Conservation (phyloP, 2,888 invertebrate species). For the Scaptomyza parva region DNA sequence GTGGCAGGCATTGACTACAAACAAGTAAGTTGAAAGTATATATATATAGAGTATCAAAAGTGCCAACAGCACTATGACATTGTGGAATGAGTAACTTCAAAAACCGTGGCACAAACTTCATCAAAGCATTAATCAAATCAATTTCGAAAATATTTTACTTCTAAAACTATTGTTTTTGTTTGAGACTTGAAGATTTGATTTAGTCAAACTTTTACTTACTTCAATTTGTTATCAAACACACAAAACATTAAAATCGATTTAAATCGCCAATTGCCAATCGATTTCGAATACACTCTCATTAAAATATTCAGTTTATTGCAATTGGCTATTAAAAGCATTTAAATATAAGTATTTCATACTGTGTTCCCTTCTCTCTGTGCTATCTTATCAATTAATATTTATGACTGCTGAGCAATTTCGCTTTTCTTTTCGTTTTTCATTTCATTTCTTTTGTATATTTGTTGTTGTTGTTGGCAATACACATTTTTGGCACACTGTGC, state of each 20-base stretch:
- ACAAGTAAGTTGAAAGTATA: slow-evolving; percentile 44
- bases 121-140: background rate
- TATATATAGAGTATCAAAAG: slow-evolving; percentile 47
- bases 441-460: no score
- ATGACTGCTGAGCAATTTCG: slow-evolving; percentile 2
- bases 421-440: background rate
- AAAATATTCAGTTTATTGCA: slow-evolving; percentile 6
- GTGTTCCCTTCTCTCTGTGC: no score
- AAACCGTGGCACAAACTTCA: slow-evolving; percentile 27
- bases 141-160: no score
- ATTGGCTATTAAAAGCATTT: background rate
- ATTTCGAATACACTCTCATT: background rate
- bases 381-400: slow-evolving; percentile 12
- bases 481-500: slow-evolving; percentile 60
- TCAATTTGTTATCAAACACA: no score
- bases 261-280: background rate
- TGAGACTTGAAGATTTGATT: background rate
- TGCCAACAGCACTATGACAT: slow-evolving; percentile 45
- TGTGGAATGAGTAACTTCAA: slow-evolving; percentile 24
- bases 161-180: no score
- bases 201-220: no score
- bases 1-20: slow-evolving; percentile 39
- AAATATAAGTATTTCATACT: background rate
- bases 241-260: background rate
- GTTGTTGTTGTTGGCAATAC: no score